Percentiles rank a stretch among this genome's conserved stretches.
Evolutionary conservation across 2,113 vertebrate genomes (phyloP).

Genomic region (Plestiodon gilberti): DNA sequence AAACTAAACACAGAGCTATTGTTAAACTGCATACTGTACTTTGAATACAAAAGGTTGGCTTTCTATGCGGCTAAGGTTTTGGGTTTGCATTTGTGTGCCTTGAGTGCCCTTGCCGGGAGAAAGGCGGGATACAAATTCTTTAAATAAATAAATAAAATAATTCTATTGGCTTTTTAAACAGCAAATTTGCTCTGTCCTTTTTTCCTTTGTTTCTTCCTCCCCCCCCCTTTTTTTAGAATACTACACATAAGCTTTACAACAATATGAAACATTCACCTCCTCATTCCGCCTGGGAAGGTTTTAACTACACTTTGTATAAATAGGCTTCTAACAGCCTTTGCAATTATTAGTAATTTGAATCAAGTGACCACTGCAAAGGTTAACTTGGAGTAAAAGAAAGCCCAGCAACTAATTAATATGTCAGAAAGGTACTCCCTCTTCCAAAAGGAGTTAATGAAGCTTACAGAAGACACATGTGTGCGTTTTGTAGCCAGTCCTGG

Average conservation of each 20-base stretch:
- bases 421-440: conserved; percentile 70
- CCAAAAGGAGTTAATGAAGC: conserved; percentile 75
- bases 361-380: conserved; percentile 75
- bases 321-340: conserved; percentile 63
- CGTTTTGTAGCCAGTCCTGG: conserved; percentile 55
- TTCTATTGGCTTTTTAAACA: conserved; percentile 9
- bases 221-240: conserved; percentile 17
- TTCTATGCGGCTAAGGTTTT: background rate
- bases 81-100: background rate
- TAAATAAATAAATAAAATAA: too few species aligned
- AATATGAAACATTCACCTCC: conserved; percentile 49
- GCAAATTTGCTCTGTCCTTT: background rate
- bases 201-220: background rate
- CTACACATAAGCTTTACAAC: conserved; percentile 14
- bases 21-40: background rate
- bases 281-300: conserved; percentile 48
- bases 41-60: background rate
- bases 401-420: conserved; percentile 78
- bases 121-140: too few species aligned
- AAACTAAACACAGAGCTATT: background rate
- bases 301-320: conserved; percentile 57
- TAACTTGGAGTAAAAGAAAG: conserved; percentile 70
- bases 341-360: conserved; percentile 76
- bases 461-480: conserved; percentile 61
- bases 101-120: too few species aligned